Evolutionary conservation across 2,113 vertebrate genomes (phyloP).

Genomic region (Machaerirhynchus nigripectus): DNA sequence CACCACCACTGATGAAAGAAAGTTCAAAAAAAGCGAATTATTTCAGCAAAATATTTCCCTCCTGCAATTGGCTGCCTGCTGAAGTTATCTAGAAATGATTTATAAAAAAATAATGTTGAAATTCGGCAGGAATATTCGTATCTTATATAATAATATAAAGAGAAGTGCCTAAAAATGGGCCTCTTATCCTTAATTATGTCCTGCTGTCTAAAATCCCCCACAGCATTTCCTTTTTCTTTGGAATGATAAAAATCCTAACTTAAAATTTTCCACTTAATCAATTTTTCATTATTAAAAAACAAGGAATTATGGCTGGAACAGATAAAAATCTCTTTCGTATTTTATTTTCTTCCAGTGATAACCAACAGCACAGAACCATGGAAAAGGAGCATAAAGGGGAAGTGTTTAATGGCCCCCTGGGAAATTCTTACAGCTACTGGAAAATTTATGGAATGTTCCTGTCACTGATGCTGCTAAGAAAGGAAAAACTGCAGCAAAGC

Average conservation of each 20-base stretch:
- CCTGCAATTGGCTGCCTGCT: not conserved
- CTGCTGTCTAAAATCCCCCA: not conserved
- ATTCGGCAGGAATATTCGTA: not conserved
- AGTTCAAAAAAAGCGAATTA: not conserved
- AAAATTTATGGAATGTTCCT: not conserved
- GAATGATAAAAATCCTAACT: not conserved
- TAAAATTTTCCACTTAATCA: not conserved
- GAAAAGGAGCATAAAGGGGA: not conserved
- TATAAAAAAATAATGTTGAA: not conserved
- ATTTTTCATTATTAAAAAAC: not conserved
- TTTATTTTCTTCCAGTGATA: not conserved
- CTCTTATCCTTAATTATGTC: not conserved
- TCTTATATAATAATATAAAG: not conserved
- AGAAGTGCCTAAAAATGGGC: not conserved
- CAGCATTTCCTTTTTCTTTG: not conserved
- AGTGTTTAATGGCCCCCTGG: accelerated
- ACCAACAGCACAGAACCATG: not conserved
- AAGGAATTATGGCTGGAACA: not conserved
- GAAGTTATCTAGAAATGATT: not conserved
- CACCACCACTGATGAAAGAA: not conserved
- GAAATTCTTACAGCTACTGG: not conserved
- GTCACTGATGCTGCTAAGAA: not conserved
- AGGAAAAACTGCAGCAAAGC: not conserved
- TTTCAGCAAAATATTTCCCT: not conserved
- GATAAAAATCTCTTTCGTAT: not conserved